Evolutionary conservation across 2,888 invertebrate genomes (phyloP), one percentile per base, ranked within the genome.

Genomic region (Aspidiotus destructor): DNA sequence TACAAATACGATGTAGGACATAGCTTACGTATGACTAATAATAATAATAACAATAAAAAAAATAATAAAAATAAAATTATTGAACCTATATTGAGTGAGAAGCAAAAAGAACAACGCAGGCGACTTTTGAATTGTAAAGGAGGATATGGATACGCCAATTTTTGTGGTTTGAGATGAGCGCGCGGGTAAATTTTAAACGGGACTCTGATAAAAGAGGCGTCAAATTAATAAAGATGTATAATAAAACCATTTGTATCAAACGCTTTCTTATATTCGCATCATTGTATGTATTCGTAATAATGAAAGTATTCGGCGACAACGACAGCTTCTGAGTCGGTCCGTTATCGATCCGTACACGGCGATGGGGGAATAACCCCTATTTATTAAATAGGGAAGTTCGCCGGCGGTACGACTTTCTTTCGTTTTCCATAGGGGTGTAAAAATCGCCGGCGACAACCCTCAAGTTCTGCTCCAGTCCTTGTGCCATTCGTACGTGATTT

Each of bases 181-280:
- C 28, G 40, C 40, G n/a, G n/a, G 52, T 58, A 67, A 67, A 67
- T 15, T 41, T 17, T 41, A 42, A 60, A 60, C 65, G 65, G 58
- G 17, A 44, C 28, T 48, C 40, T 67, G 55, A 44, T 64, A 64
- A 67, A 67, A 60, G 58, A 41, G 48, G 60, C 67, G 67, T 67
- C 67, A 67, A 67, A 67, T 67, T 67, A 67, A 67, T 67, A 58
- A 67, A 67, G 67, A 67, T 60, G 67, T 58, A 67, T 67, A 67
- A 67, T 67, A 67, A 67, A 67, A 67, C 67, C 67, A 67, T 67
- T 67, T 67, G 67, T 67, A 67, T 67, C 67, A 67, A 67, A 67
- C 60, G 58, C 48, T 67, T 67, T 57, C 42, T 67, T 11, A 55
- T 55, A 16, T 55, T 13, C 5, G n/a, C n/a, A 5, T 52, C 11